phyloP scores from a whole-genome alignment of 1,140 invertebrate species.

The Eriosoma lanigerum region DNA sequence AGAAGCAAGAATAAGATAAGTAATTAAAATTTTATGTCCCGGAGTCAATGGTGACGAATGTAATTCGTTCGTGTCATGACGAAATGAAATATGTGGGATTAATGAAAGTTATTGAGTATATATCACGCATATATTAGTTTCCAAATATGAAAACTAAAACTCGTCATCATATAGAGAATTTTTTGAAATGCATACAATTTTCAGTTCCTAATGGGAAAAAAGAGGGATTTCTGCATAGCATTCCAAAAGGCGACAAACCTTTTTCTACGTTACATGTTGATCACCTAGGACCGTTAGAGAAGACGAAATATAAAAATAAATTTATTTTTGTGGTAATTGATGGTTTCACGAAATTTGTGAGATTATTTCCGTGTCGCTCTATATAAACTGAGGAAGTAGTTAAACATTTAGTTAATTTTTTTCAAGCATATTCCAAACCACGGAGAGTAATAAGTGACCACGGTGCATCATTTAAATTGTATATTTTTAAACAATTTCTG shows the following conservation, averaged over 20 bases:
- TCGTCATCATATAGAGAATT: neutral
- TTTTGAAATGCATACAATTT: neutral
- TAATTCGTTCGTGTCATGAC: conserved; percentile 1
- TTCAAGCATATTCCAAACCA: neutral
- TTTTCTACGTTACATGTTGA: conserved; percentile 25
- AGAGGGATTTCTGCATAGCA: neutral
- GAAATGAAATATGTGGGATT: neutral
- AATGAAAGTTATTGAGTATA: neutral
- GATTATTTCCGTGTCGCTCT: neutral
- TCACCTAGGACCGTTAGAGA: conserved; percentile 9
- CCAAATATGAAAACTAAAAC: neutral
- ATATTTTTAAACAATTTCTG: neutral
- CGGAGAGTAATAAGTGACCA: neutral
- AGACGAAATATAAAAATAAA: conserved; percentile 6
- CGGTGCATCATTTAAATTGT: neutral
- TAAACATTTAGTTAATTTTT: conserved; percentile 4
- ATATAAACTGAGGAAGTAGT: conserved; percentile 11
- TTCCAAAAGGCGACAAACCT: conserved; percentile 25
- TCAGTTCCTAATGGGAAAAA: neutral
- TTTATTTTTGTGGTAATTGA: conserved; percentile 16
- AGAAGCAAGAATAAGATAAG: neutral
- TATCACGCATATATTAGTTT: neutral
- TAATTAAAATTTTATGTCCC: conserved; percentile 13
- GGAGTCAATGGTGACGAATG: neutral
- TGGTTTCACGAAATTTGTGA: conserved; percentile 30